phyloP scores from a whole-genome alignment of 2,888 invertebrate genomes.

The Apodemia hepburni region DNA sequence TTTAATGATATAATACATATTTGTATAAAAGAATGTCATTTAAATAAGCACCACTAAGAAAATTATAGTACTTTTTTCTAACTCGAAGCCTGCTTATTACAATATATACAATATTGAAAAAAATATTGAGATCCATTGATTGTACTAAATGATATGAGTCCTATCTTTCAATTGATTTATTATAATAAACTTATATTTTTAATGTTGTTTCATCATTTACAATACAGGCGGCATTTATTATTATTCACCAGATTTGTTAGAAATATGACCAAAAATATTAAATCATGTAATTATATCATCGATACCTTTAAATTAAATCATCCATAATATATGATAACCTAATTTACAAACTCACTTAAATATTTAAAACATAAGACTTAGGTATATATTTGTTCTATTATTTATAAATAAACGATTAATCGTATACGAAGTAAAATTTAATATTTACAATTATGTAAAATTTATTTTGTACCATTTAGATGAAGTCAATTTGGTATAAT shows the following conservation, averaged over 20 bases:
- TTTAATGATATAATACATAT: too few species aligned
- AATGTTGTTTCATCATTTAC: not conserved
- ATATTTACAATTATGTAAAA: slow-evolving; percentile 3
- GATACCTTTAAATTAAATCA: not conserved
- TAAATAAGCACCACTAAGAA: too few species aligned
- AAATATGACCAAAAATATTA: not conserved
- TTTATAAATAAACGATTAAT: slow-evolving; percentile 10
- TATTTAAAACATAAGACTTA: not conserved
- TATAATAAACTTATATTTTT: too few species aligned
- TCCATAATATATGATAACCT: not conserved
- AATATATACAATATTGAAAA: too few species aligned
- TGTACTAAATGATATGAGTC: not conserved
- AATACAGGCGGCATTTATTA: not conserved
- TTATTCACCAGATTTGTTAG: not conserved
- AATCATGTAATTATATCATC: not conserved
- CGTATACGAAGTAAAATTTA: not conserved
- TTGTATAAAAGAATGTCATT: too few species aligned
- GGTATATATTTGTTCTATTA: slow-evolving; percentile 2
- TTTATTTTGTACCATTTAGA: not conserved
- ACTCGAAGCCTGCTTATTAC: too few species aligned
- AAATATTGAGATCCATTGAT: not conserved
- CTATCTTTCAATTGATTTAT: not conserved
- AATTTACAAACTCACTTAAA: slow-evolving; percentile 1
- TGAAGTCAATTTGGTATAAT: not conserved
- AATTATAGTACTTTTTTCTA: too few species aligned